A percentile compares a stretch with the other conserved stretches of the same genome.
Evolutionary conservation across 1,140 invertebrate species (phyloP).

Genomic region (Cydia amplana): DNA sequence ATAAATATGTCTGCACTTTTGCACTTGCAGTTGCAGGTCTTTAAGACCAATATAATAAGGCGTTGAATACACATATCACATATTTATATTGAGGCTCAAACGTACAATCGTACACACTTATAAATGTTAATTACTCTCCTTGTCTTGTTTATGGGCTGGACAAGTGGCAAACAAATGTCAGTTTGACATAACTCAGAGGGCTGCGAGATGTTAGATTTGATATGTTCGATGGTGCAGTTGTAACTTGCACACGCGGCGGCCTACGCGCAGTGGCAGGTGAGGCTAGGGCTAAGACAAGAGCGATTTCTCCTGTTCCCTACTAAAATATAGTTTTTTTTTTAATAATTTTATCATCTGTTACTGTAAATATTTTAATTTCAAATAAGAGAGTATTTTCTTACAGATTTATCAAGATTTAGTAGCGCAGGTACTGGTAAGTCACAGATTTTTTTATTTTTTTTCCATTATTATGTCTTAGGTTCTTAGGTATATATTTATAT

Average conservation of each 20-base stretch:
- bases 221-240: background rate
- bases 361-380: too few species aligned
- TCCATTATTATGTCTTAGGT: too few species aligned
- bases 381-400: too few species aligned
- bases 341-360: too few species aligned
- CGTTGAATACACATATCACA: background rate
- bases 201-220: slow-evolving; percentile 16
- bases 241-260: background rate
- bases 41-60: background rate
- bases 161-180: slow-evolving; percentile 21
- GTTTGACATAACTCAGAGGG: background rate
- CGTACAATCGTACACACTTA: background rate
- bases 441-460: too few species aligned
- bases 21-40: too few species aligned
- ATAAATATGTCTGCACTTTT: background rate
- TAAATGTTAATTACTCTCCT: slow-evolving; percentile 10
- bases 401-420: too few species aligned
- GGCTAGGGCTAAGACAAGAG: background rate
- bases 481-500: too few species aligned
- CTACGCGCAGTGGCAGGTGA: background rate
- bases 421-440: too few species aligned
- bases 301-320: background rate
- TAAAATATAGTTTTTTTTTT: too few species aligned
- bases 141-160: slow-evolving; percentile 9
- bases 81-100: background rate